A percentile compares a stretch with the other conserved stretches of the same genome.
Evolutionary conservation across 2,888 invertebrate species (phyloP).

Genomic region (Thysanoteuthis rhombus): DNA sequence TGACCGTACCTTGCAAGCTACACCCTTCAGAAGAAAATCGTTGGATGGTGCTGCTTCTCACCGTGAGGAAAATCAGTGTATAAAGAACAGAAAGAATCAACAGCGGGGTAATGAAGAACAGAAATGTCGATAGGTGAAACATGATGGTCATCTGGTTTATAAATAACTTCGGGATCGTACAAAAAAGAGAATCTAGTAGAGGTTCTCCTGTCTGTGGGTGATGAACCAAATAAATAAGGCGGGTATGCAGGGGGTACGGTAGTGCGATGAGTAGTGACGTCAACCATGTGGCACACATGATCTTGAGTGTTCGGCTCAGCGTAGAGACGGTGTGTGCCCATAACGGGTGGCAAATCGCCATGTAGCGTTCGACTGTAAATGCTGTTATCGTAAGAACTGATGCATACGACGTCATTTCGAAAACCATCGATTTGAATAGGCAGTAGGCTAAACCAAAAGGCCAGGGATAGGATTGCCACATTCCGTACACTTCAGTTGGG

Average conservation of each 20-base stretch:
- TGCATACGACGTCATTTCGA: constrained; percentile 81
- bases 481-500: constrained; percentile 69
- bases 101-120: constrained; percentile 83
- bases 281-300: constrained; percentile 87
- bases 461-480: constrained; percentile 70
- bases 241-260: constrained; percentile 61
- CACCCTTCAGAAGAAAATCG: constrained; percentile 40
- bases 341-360: constrained; percentile 91
- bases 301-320: constrained; percentile 80
- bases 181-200: constrained; percentile 53
- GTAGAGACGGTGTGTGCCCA: constrained; percentile 85
- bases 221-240: constrained; percentile 51
- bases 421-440: constrained; percentile 68
- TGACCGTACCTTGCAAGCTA: not conserved
- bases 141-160: constrained; percentile 65
- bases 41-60: constrained; percentile 48
- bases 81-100: constrained; percentile 82
- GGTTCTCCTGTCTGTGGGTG: constrained; percentile 43
- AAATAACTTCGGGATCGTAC: constrained; percentile 54
- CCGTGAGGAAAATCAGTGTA: constrained; percentile 60
- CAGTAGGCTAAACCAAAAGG: constrained; percentile 69
- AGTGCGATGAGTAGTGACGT: constrained; percentile 79
- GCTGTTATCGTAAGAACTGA: constrained; percentile 92
- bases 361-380: constrained; percentile 87
- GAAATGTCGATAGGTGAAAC: constrained; percentile 81